Conservation (phyloP, 2,113 vertebrate species). For the Sapayoa aenigma region DNA sequence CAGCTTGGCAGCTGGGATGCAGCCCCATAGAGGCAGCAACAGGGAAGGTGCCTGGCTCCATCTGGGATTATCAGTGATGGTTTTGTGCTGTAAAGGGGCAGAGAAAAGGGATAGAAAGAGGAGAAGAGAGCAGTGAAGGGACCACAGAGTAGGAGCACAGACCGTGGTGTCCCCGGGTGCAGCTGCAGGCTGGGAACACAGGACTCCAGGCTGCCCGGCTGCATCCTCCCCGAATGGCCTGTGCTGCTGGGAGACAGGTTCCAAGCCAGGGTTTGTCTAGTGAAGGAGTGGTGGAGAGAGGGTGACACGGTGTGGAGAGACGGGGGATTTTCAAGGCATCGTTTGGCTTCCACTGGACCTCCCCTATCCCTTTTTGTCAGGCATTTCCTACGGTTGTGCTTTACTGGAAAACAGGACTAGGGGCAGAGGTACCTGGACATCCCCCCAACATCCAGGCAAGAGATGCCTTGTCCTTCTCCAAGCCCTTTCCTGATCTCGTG, state of each 20-base stretch:
- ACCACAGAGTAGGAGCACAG: background rate
- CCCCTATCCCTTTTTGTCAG: background rate
- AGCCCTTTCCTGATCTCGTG: background rate
- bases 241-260: background rate
- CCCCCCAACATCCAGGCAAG: background rate
- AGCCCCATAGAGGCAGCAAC: background rate
- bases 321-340: background rate
- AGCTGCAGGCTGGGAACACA: background rate
- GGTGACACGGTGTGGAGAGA: constrained; percentile 62
- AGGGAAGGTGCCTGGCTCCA: background rate
- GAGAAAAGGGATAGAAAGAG: background rate
- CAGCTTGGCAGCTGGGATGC: background rate
- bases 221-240: background rate
- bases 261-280: background rate
- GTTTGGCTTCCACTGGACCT: background rate
- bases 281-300: background rate
- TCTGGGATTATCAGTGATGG: background rate
- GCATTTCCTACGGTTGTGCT: background rate
- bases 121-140: background rate
- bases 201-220: background rate
- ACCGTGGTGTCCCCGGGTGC: rapidly evolving
- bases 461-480: background rate
- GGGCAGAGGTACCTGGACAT: background rate
- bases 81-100: background rate
- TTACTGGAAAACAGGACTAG: background rate